A percentile compares a stretch with the other conserved stretches of the same genome.
These are phyloP conservation scores for Hyles vespertilio DNA, from an alignment of 1,140 invertebrate genomes.

Conservation along the genomic window DNA sequence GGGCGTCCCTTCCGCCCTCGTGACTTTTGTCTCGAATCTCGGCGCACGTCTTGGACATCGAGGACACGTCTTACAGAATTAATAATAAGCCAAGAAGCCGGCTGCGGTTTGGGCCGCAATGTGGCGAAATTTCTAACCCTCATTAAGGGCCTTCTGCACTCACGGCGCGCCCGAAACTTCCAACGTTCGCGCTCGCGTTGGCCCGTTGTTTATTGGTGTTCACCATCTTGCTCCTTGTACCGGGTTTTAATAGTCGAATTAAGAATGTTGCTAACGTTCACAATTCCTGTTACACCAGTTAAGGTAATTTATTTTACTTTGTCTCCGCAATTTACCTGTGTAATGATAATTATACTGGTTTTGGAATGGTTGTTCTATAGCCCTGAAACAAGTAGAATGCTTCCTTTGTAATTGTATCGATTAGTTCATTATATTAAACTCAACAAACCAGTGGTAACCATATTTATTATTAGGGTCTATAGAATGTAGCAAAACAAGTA, in stretches of 20 bases:
- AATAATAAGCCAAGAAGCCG: conserved; percentile 74
- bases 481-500: too few relatives aligned
- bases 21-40: conserved; percentile 74
- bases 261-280: conserved; percentile 50
- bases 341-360: too few relatives aligned
- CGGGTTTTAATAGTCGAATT: conserved; percentile 67
- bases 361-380: too few relatives aligned
- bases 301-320: conserved; percentile 27
- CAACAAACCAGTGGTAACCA: too few relatives aligned
- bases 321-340: conserved; percentile 3
- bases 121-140: conserved; percentile 72
- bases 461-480: too few relatives aligned
- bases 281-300: conserved; percentile 22
- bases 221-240: conserved; percentile 53
- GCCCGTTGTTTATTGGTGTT: conserved; percentile 66
- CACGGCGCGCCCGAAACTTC: conserved; percentile 64
- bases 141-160: conserved; percentile 71
- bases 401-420: too few relatives aligned
- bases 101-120: conserved; percentile 67
- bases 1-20: conserved; percentile 47
- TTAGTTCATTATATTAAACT: too few relatives aligned
- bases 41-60: conserved; percentile 73
- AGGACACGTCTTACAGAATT: conserved; percentile 74
- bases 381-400: too few relatives aligned
- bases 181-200: conserved; percentile 59